Base-by-base conservation (phyloP, 2,797 vertebrate genomes). In the Galaxias olidus region DNA sequence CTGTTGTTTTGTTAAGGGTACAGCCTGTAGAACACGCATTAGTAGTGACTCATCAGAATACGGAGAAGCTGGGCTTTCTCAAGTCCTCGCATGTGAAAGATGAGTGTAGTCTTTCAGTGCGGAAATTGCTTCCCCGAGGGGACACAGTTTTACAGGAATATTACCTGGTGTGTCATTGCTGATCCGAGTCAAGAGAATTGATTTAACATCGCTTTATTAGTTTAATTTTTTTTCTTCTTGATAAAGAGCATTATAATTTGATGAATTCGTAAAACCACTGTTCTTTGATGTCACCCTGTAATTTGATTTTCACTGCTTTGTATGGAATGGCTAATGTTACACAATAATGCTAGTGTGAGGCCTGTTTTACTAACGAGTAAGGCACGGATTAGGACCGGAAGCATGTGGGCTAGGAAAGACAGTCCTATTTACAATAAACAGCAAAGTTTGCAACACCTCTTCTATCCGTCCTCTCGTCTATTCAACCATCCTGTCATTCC, bases 1-100 rank as follows among this genome's bases (percentile, higher is more conserved):
- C 40, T 75, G 72, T 66, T 19, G 53, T 72, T 76, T 12, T n/a
- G 63, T 70, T 42, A 4, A 40, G 30, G 60, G 53, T 64, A 1
- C 44, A 5, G 62, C 46, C 48, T 9, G 19, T 30, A 0, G 15
- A 68, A 75, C 68, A 10, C 56, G 15, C 17, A 50, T 18, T 41
- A 7, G 59, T 30, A 60, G 60, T 71, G 77, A 84, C 66, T 87
- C 80, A 80, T 10, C 12, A 9, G 40, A 41, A 59, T n/a, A 41
- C 17, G 20, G 9, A 7, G 40, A 11, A 4, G 45, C 30, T 70
- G 4, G 66, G 83, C 60, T 17, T 68, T 65, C 79, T 85, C 87
- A 77, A 71, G 86, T 72, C 53, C 4, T 56, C 49, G 62, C 84
- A 58, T 65, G 80, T 79, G 78, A 75, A 80, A 6, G 30, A 30